Percentiles rank a stretch among this genome's conserved stretches.
These are phyloP conservation scores for Synanthedon myopaeformis DNA, from an alignment of 2,888 invertebrate species.

Conservation along the genomic window DNA sequence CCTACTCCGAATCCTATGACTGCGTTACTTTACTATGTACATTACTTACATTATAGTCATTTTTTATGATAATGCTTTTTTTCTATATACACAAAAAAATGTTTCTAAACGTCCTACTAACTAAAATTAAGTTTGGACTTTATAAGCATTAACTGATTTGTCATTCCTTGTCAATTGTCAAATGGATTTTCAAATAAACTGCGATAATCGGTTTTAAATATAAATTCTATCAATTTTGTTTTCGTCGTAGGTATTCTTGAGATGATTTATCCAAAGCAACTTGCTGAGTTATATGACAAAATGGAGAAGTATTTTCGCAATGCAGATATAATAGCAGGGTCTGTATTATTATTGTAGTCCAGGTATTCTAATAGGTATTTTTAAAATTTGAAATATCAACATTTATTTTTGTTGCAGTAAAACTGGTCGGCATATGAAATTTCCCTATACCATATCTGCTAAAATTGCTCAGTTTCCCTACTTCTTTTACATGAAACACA, in stretches of 20 bases:
- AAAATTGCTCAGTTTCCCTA: slow-evolving; percentile 87
- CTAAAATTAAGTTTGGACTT: no score
- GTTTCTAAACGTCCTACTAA: no score
- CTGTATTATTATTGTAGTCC: slow-evolving; percentile 2
- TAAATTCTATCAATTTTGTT: no score
- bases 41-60: no score
- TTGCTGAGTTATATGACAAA: slow-evolving; percentile 21
- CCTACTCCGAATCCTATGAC: no score
- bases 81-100: no score
- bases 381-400: neutral
- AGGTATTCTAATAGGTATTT: neutral
- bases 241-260: neutral
- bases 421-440: slow-evolving; percentile 82
- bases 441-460: slow-evolving; percentile 83
- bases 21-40: no score
- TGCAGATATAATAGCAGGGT: slow-evolving; percentile 37
- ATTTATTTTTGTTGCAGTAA: slow-evolving; percentile 30
- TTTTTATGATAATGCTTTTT: no score
- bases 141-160: no score
- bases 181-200: no score
- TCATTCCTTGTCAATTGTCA: no score
- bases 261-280: slow-evolving; percentile 28
- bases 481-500: slow-evolving; percentile 76
- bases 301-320: slow-evolving; percentile 21
- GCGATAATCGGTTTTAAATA: no score